Evolutionary conservation across 2,888 invertebrate species (phyloP).

Genomic region (Euplexia lucipara): DNA sequence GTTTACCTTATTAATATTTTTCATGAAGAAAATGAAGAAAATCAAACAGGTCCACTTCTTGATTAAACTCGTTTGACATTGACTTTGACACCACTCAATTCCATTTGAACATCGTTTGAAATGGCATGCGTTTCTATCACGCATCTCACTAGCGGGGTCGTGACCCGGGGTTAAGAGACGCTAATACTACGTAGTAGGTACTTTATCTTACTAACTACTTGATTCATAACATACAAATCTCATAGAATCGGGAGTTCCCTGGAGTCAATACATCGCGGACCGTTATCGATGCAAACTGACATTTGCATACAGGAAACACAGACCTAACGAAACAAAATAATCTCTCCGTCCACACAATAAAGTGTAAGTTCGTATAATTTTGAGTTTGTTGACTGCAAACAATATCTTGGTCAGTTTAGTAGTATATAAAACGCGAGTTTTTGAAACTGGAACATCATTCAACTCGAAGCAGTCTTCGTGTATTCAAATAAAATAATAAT

Average conservation of each 20-base stretch:
- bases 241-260: conserved; percentile 51
- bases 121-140: too few species aligned
- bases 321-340: background rate
- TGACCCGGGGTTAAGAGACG: too few species aligned
- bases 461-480: conserved; percentile 12
- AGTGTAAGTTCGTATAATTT: background rate
- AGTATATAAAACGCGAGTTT: conserved; percentile 47
- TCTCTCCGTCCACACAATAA: background rate
- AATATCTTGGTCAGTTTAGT: background rate
- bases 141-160: too few species aligned
- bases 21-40: too few species aligned
- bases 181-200: too few species aligned
- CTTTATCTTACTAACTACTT: too few species aligned
- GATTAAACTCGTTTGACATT: too few species aligned
- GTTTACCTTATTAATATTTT: too few species aligned
- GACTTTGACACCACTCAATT: too few species aligned
- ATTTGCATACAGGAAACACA: background rate
- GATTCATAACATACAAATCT: too few species aligned
- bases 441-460: conserved; percentile 51
- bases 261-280: background rate
- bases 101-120: too few species aligned
- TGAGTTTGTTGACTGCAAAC: background rate
- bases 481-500: conserved; percentile 28
- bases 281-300: conserved; percentile 24
- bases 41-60: too few species aligned